Conservation (phyloP, 2,888 invertebrate genomes). For the Drosophila sordidula region DNA sequence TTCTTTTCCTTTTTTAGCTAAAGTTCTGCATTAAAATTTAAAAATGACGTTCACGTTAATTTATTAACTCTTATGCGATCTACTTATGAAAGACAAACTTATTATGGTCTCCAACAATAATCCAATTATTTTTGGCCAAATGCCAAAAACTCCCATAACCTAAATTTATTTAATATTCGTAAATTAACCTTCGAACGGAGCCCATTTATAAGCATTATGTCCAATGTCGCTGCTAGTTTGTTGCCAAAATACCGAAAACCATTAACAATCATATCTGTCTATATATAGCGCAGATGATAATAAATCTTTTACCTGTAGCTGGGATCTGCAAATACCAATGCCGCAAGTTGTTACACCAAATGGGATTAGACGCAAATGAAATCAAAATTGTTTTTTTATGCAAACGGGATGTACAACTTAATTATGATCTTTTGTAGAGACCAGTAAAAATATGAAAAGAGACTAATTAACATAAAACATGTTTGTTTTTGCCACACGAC, state of each 20-base stretch:
- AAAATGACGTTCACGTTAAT: neutral
- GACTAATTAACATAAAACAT: conserved; percentile 72
- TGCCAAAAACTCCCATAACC: conserved; percentile 27
- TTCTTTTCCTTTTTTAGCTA: too few species aligned
- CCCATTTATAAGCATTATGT: conserved; percentile 39
- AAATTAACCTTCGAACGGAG: conserved; percentile 24
- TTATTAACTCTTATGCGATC: neutral
- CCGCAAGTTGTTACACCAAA: conserved; percentile 27
- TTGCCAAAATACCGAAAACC: conserved; percentile 12
- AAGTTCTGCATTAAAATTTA: neutral
- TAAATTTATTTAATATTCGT: conserved; percentile 16
- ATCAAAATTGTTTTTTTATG: conserved; percentile 35
- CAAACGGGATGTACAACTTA: conserved; percentile 58
- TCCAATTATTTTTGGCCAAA: conserved; percentile 34
- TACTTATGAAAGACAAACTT: neutral
- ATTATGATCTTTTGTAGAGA: conserved; percentile 49
- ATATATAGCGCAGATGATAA: conserved; percentile 21
- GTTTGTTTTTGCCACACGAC: conserved; percentile 49
- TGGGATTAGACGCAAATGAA: conserved; percentile 53
- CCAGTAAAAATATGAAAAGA: conserved; percentile 17
- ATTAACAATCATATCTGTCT: conserved; percentile 19
- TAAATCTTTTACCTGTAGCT: conserved; percentile 30
- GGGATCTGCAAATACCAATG: conserved; percentile 1
- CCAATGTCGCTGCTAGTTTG: conserved; percentile 9
- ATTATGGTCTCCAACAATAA: conserved; percentile 20